Evolutionary conservation across 2,797 vertebrate genomes (phyloP), one percentile per base, ranked within the genome.

Genomic region (Pelodytes ibericus): DNA sequence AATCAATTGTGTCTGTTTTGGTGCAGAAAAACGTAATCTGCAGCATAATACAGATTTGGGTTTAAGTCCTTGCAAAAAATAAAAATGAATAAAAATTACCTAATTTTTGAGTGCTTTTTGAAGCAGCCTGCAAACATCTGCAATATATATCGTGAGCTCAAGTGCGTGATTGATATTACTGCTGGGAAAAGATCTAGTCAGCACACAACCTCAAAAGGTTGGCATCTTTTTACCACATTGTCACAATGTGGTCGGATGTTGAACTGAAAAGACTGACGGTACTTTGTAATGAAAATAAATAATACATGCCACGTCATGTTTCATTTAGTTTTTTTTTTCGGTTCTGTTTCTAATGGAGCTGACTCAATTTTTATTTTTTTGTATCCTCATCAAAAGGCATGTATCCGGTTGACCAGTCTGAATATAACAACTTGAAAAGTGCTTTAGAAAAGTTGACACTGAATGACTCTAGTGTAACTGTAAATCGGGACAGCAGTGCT

Each of bases 351-450:
- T 36, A 5, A 1, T 36, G 1, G 0, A 13, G 27, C 61, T 75
- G 10, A 29, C 5, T 1, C 18, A 44, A 13, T n/a, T 36, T 44
- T 44, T 16, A 68, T 83, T 7, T 75, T 3, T 66, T 79, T 16
- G 85, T 64, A 85, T 80, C 7, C 20, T 39, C 15, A 39, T 8
- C 22, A 61, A 53, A 78, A 99, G 98, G 97, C 77, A 92, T 99
- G 93, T 99, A 94, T 86, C 98, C 98, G 18, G 53, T 92, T 86
- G 96, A 98, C 88, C 97, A 99, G 62, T 96, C 96, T 10, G 97
- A 99, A 59, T 96, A 99, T 84, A 92, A 87, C 15, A 92, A 88
- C 80, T 89, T 99, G 59, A 95, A 93, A 82, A 95, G 94, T 67
- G 95, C 98, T 56, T 86, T 99, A 75, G 96, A 99, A 80, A 96